A percentile compares a stretch with the other conserved stretches of the same genome.
Evolutionary conservation across 2,113 vertebrate species (phyloP).

Genomic region (Lasiurus cinereus): DNA sequence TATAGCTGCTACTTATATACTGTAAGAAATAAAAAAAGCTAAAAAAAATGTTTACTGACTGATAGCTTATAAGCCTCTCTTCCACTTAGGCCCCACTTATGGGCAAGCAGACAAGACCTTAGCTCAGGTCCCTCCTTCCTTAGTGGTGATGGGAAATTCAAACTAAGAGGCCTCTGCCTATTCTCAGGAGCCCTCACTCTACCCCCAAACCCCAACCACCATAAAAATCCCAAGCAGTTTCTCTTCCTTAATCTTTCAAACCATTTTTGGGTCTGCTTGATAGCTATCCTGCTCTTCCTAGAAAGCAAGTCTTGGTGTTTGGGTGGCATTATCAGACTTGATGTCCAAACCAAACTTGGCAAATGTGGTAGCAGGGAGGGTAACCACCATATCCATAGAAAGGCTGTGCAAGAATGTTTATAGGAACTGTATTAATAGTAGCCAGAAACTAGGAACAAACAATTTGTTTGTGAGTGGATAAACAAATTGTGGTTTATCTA

Average conservation of each 20-base stretch:
- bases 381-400: neutral
- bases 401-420: neutral
- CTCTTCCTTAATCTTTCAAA: neutral
- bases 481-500: neutral
- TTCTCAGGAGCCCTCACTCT: neutral
- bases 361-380: neutral
- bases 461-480: neutral
- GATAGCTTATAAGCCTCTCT: neutral
- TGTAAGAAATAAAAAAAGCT: neutral
- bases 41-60: neutral
- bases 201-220: neutral
- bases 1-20: no score
- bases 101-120: neutral
- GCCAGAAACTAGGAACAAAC: neutral
- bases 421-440: neutral
- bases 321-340: neutral
- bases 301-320: neutral
- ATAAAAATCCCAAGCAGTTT: neutral
- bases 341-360: neutral
- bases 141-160: neutral
- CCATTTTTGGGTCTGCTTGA: neutral
- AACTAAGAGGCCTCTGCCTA: neutral
- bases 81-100: neutral
- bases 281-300: neutral
- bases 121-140: no score